Base-by-base conservation (phyloP, 2,113 vertebrate species). In the Mesembrinibis cayennensis region DNA sequence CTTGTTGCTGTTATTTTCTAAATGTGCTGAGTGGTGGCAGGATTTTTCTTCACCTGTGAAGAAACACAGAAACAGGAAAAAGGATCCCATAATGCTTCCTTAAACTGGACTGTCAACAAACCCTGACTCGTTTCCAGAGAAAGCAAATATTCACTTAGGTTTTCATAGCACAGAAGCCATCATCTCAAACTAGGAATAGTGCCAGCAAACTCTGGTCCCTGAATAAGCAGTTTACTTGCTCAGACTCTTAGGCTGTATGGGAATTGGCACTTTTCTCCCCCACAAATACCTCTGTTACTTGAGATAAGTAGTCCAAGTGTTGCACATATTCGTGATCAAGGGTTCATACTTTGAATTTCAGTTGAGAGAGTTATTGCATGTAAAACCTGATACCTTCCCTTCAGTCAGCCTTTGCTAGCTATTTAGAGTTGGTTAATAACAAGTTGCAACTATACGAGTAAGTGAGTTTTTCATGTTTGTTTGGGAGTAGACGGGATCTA, bases 291-390 rank as follows among this genome's bases (percentile, higher is more conserved):
- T 94, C 56, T 77, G 20, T 67, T 80, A 47, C 40, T 89, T 82
- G 62, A 58, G 63, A 72, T 40, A 79, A 79, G 30, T 52, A 62
- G 29, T 38, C 45, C 11, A 16, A 26, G 40, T 47, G 27, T 95
- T 95, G 42, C 42, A n/a, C 7, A 20, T 76, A 89, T 67, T 77
- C 72, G 42, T 38, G 59, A 50, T 36, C 70, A 85, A 86, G 34
- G 29, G 36, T 97, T 97, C 87, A 82, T 72, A 73, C 73, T 94
- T 76, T 27, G 62, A 50, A 84, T 95, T 95, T 87, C 66, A 94
- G 45, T 94, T 82, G 61, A 84, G 70, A 71, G 49, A 58, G 32
- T 92, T 74, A 47, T 7, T 90, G 63, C 38, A 13, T 70, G 34
- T 81, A 92, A 96, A 81, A 49, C 26, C 10, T 36, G 29, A 58